Conservation (phyloP, 2,113 vertebrate genomes). For the Tamias sibiricus region DNA sequence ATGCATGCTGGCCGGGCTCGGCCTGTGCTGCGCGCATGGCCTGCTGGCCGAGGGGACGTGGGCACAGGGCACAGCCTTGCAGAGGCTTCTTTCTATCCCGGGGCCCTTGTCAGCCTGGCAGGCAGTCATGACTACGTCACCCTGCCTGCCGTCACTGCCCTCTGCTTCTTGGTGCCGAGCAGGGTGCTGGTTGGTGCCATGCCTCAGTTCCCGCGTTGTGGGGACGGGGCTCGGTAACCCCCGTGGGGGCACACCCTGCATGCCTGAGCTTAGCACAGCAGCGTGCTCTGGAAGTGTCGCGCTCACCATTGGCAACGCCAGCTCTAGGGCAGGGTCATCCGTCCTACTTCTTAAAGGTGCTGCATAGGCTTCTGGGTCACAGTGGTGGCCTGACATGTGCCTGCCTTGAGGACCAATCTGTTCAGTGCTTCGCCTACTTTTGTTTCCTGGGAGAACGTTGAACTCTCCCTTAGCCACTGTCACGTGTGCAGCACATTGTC, state of each 20-base stretch:
- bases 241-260: not conserved
- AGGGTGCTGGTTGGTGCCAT: too few relatives aligned
- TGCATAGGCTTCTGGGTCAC: not conserved
- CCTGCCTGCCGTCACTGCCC: not conserved
- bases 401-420: not conserved
- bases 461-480: not conserved
- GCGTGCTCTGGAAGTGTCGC: not conserved
- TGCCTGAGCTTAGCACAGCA: not conserved
- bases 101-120: not conserved
- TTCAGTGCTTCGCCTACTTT: not conserved
- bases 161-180: not conserved
- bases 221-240: not conserved
- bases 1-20: not conserved
- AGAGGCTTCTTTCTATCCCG: not conserved
- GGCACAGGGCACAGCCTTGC: accelerated
- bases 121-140: accelerated
- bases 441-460: not conserved
- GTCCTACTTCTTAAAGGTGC: not conserved
- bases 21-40: not conserved
- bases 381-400: not conserved
- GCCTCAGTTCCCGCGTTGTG: not conserved
- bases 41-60: accelerated
- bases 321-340: not conserved
- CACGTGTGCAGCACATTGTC: not conserved
- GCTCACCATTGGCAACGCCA: not conserved